phyloP scores from a whole-genome alignment of 2,113 vertebrate species.

The Ictidomys tridecemlineatus region DNA sequence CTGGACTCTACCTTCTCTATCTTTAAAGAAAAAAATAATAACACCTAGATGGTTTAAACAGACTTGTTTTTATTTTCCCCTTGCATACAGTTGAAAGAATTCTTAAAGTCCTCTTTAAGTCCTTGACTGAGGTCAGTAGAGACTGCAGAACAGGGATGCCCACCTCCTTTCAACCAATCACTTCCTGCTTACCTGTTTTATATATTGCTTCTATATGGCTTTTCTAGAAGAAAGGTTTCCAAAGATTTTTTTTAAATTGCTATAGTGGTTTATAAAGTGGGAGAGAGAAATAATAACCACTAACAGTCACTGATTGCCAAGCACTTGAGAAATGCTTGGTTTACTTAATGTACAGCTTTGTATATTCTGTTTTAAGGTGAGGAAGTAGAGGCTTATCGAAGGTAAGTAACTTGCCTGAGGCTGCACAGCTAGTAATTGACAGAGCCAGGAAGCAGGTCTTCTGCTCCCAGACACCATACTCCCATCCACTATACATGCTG shows the following conservation, averaged over 20 bases:
- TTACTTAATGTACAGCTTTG: neutral
- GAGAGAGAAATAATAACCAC: conserved; percentile 15
- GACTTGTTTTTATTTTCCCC: neutral
- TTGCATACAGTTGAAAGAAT: neutral
- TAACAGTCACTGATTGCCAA: neutral
- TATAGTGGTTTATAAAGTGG: conserved; percentile 20
- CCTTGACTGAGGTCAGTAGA: neutral
- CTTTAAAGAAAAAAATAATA: neutral
- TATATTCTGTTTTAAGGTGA: conserved; percentile 45
- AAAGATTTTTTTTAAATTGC: neutral
- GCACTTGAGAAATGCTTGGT: neutral
- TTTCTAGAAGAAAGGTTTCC: conserved; percentile 5
- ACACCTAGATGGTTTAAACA: neutral
- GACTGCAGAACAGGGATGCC: neutral
- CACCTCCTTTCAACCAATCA: neutral
- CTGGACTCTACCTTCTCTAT: neutral
- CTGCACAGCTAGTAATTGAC: neutral
- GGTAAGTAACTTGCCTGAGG: neutral
- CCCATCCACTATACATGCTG: neutral
- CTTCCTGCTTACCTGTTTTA: neutral
- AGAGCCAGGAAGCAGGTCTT: neutral
- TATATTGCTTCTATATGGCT: neutral
- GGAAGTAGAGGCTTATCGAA: conserved; percentile 45
- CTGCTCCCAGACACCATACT: neutral
- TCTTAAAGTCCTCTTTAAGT: neutral